These are phyloP conservation scores for Watsonalla binaria DNA, from an alignment of 2,888 invertebrate genomes.

Conservation along the genomic window DNA sequence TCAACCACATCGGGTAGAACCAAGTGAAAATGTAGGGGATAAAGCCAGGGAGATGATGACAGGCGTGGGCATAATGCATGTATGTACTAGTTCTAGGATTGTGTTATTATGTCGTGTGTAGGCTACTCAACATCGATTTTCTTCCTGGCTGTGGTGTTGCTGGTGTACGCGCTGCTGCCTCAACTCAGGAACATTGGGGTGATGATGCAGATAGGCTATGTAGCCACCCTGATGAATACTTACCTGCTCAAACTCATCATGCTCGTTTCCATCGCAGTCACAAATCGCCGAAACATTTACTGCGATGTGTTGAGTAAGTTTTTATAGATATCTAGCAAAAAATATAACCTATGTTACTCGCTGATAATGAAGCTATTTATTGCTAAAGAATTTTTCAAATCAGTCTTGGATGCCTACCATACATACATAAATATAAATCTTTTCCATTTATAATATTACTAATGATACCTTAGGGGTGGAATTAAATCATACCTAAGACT, in stretches of 20 bases:
- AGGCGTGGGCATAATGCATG: too few species aligned
- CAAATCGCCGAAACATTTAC: not conserved
- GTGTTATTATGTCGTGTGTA: too few species aligned
- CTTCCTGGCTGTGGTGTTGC: slow-evolving; percentile 34
- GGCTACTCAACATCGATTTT: slow-evolving; percentile 23
- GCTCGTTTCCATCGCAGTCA: too few species aligned
- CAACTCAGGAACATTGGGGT: slow-evolving; percentile 35
- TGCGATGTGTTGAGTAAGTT: slow-evolving; percentile 8
- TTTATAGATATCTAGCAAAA: not conserved
- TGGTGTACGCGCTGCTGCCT: slow-evolving; percentile 35
- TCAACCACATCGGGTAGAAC: too few species aligned
- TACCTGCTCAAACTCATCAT: not conserved
- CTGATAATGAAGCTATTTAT: too few species aligned
- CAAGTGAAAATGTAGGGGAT: too few species aligned
- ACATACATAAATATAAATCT: not conserved
- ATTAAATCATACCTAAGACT: too few species aligned
- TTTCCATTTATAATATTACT: not conserved
- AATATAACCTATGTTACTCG: not conserved
- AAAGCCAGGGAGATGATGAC: too few species aligned
- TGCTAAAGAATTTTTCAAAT: too few species aligned
- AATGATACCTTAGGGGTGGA: too few species aligned
- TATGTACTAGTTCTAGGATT: too few species aligned
- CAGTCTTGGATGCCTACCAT: not conserved
- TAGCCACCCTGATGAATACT: slow-evolving; percentile 19
- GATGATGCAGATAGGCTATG: slow-evolving; percentile 34